phyloP scores from a whole-genome alignment of 2,797 vertebrate genomes.

The Acrossocheilus wenchowensis region DNA sequence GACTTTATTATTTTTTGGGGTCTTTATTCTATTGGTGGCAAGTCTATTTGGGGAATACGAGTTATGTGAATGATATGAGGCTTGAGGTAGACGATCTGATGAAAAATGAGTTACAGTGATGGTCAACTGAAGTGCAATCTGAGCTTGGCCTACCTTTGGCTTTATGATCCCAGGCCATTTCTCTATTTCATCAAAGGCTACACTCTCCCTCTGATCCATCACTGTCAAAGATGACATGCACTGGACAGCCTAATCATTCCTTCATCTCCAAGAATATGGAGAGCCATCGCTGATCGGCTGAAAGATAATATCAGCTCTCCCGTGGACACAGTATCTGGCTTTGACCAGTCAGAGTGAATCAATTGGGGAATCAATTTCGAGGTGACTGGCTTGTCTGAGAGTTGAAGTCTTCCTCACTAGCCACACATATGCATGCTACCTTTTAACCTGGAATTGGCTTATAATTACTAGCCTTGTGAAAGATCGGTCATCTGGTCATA shows the following conservation, averaged over 20 bases:
- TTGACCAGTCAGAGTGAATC: conserved; percentile 38
- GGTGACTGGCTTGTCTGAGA: conserved; percentile 19
- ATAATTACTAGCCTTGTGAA: conserved; percentile 25
- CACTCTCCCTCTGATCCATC: conserved; percentile 16
- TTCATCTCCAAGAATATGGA: conserved; percentile 56
- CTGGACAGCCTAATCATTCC: conserved; percentile 54
- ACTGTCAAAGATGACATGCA: conserved; percentile 43
- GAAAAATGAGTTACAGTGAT: conserved; percentile 55
- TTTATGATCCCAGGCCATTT: conserved; percentile 52
- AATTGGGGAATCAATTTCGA: conserved; percentile 39
- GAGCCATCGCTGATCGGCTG: conserved; percentile 30
- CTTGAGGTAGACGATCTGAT: conserved; percentile 56
- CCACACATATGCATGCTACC: not conserved
- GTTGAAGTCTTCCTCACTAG: conserved; percentile 22
- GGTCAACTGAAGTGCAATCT: conserved; percentile 48
- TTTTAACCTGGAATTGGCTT: conserved; percentile 6
- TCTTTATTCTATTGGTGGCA: conserved; percentile 52
- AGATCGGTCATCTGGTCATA: not conserved
- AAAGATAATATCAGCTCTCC: conserved; percentile 48
- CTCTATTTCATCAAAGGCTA: conserved; percentile 46
- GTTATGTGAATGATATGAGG: conserved; percentile 33
- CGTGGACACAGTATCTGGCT: conserved; percentile 42
- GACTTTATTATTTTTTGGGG: conserved; percentile 49
- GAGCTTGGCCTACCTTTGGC: conserved; percentile 42
- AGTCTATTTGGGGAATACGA: conserved; percentile 56